phyloP scores from a whole-genome alignment of 2,797 vertebrate genomes.

The Pitangus sulphuratus region DNA sequence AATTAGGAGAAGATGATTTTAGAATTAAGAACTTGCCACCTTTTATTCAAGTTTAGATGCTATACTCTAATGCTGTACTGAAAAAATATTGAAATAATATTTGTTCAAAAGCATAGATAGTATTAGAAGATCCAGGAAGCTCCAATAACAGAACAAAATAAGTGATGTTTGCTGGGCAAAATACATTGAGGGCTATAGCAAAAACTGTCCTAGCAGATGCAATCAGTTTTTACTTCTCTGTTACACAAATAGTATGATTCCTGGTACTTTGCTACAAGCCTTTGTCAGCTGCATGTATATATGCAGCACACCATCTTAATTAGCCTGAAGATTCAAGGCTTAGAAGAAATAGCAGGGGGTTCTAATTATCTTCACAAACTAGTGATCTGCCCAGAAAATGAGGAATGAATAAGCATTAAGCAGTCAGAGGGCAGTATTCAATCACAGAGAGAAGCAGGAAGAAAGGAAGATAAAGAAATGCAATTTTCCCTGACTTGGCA shows the following conservation, averaged over 20 bases:
- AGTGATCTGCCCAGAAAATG: conserved; percentile 68
- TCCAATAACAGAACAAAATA: background rate
- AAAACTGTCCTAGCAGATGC: background rate
- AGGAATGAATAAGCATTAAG: conserved; percentile 67
- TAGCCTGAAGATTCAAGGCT: conserved; percentile 69
- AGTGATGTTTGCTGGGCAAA: background rate
- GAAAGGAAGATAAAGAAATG: conserved; percentile 52
- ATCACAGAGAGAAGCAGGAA: conserved; percentile 49
- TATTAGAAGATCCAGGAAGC: background rate
- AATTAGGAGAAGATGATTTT: background rate
- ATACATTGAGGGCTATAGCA: background rate
- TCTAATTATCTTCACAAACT: conserved; percentile 75
- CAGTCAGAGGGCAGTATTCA: conserved; percentile 65
- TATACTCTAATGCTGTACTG: background rate
- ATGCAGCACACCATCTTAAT: conserved; percentile 71
- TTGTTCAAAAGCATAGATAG: background rate
- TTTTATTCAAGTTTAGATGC: background rate
- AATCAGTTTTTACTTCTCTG: background rate
- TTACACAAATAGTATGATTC: background rate
- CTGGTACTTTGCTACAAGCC: background rate
- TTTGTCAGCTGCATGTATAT: conserved; percentile 49
- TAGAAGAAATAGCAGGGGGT: conserved; percentile 58
- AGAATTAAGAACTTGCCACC: background rate
- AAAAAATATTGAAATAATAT: background rate
- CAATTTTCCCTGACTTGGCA: conserved; percentile 7